Conservation (phyloP, 2,888 invertebrate genomes). For the Acleris sparsana region DNA sequence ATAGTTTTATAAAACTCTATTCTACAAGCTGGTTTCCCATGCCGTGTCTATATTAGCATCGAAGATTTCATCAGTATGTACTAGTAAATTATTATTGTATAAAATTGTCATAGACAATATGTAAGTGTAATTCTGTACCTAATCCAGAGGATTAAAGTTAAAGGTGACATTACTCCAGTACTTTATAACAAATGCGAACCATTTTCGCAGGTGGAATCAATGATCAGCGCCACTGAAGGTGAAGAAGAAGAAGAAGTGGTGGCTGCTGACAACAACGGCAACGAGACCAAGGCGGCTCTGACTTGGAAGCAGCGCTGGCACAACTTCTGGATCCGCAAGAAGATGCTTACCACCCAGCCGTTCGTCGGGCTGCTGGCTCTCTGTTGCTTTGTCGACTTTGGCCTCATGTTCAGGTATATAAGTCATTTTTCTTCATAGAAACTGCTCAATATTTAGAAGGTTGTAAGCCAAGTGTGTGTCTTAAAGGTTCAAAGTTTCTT, state of each 20-base stretch:
- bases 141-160: too few relatives aligned
- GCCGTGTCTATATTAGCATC: too few relatives aligned
- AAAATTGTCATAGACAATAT: too few relatives aligned
- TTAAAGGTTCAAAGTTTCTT: too few relatives aligned
- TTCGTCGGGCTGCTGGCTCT: constrained; percentile 79
- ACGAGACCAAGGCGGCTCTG: constrained; percentile 70
- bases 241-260: constrained; percentile 74
- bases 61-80: too few relatives aligned
- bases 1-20: too few relatives aligned
- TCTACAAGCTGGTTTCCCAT: too few relatives aligned
- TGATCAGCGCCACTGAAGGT: constrained; percentile 68
- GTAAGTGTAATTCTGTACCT: too few relatives aligned
- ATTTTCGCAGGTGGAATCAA: constrained; percentile 68
- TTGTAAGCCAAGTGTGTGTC: too few relatives aligned
- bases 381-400: constrained; percentile 84
- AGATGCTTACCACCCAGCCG: constrained; percentile 78
- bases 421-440: not conserved
- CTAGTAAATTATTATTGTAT: too few relatives aligned
- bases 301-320: constrained; percentile 75
- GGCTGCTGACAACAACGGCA: constrained; percentile 73
- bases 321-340: constrained; percentile 75
- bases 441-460: too few relatives aligned
- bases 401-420: constrained; percentile 84
- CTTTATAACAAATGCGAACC: not conserved
- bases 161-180: too few relatives aligned